Evolutionary conservation across 2,113 vertebrate species (phyloP).

Genomic region (Athene noctua): DNA sequence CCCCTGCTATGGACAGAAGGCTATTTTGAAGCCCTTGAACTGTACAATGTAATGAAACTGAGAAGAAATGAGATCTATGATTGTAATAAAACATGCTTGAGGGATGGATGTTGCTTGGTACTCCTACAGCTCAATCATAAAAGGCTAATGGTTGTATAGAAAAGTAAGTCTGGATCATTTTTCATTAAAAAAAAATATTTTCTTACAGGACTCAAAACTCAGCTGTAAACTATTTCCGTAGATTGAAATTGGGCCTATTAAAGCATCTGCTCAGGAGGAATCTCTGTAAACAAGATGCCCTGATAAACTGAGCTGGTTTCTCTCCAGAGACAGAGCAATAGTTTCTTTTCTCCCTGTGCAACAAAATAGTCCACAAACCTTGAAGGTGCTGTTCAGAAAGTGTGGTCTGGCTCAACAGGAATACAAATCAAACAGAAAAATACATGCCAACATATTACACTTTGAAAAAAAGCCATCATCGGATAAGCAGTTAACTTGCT

Average conservation of each 20-base stretch:
- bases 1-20: not conserved
- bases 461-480: conserved; percentile 1
- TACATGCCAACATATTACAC: not conserved
- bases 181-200: not conserved
- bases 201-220: not conserved
- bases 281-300: not conserved
- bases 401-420: not conserved
- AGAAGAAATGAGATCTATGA: not conserved
- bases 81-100: not conserved
- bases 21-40: not conserved
- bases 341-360: not conserved
- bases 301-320: not conserved
- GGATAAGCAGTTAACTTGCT: not conserved
- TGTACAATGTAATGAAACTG: not conserved
- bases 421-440: conserved; percentile 30
- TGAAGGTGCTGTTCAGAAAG: not conserved
- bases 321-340: not conserved
- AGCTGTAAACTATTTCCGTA: not conserved
- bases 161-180: not conserved
- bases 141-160: not conserved
- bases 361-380: not conserved
- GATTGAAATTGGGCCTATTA: not conserved
- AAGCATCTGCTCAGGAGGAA: not conserved
- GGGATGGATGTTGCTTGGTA: not conserved
- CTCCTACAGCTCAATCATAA: not conserved